Base-by-base conservation (phyloP, 2,888 invertebrate species). In the Limnephilus lunatus region DNA sequence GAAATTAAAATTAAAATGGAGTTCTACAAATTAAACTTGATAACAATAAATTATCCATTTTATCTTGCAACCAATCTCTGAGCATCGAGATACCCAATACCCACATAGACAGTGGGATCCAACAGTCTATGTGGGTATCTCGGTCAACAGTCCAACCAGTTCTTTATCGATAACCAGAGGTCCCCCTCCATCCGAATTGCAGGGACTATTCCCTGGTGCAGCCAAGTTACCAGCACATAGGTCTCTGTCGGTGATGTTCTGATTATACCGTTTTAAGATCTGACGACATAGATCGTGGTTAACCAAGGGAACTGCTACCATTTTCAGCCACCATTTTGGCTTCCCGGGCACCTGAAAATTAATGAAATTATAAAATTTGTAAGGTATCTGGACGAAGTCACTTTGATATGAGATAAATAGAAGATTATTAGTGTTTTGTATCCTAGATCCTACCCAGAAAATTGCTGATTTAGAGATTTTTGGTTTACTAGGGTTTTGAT, bases 1-100 rank as follows among this genome's bases (percentile, higher is more conserved):
- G n/a, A n/a, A n/a, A n/a, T n/a, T n/a, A n/a, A n/a, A n/a, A n/a
- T n/a, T n/a, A n/a, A n/a, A n/a, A n/a, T n/a, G n/a, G n/a, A n/a
- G n/a, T n/a, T n/a, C n/a, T n/a, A n/a, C n/a, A n/a, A n/a, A n/a
- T n/a, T n/a, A n/a, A n/a, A n/a, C n/a, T n/a, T n/a, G n/a, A n/a
- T n/a, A n/a, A n/a, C n/a, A n/a, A n/a, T n/a, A n/a, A n/a, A n/a
- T n/a, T 68, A 68, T 86, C 86, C 19, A 86, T 44, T n/a, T 86
- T 39, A 30, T 39, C 86, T 30, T 86, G 25, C 44, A 86, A 14
- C 86, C 86, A 86, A 30, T 86, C 44, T 19, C 39, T 86, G 39
- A 39, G 44, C 44, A 30, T n/a, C n/a, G 86, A 39, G 14, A 44
- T 44, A n/a, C n/a, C n/a, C n/a, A n/a, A n/a, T n/a, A 30, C n/a